Percentiles rank a stretch among this genome's conserved stretches.
phyloP scores from a whole-genome alignment of 2,797 vertebrate species.

The Eupleurogrammus muticus region DNA sequence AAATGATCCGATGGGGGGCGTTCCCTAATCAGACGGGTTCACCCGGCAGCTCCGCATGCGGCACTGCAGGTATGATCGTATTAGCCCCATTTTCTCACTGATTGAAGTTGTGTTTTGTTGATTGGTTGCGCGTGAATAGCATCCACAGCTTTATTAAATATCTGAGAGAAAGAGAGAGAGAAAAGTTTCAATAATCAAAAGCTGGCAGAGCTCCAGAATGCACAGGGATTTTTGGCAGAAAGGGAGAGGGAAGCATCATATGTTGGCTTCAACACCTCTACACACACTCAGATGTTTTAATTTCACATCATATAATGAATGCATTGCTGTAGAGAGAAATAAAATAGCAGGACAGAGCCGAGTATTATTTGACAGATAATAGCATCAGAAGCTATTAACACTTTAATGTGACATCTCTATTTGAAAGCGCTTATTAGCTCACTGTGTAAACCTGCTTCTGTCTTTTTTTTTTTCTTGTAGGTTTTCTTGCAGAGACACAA shows the following conservation, averaged over 20 bases:
- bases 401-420: not conserved
- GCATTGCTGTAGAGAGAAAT: not conserved
- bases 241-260: constrained; percentile 4
- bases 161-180: not conserved
- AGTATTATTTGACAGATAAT: not conserved
- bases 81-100: constrained; percentile 38
- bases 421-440: not conserved
- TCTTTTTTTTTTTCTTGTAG: not conserved
- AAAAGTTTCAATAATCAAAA: constrained; percentile 42
- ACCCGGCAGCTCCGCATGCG: constrained; percentile 12
- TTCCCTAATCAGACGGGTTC: constrained; percentile 31
- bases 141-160: constrained; percentile 36
- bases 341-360: not conserved
- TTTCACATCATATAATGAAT: constrained; percentile 1
- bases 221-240: constrained; percentile 8
- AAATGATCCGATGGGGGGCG: constrained; percentile 27
- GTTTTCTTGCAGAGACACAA: too few relatives aligned
- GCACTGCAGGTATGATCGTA: constrained; percentile 36
- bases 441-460: not conserved
- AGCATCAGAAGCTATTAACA: not conserved
- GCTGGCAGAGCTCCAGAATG: constrained; percentile 45
- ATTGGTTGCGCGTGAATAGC: constrained; percentile 54
- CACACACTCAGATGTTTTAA: not conserved
- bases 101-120: constrained; percentile 53
- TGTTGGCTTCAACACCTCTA: not conserved